Percentiles rank a stretch among this genome's conserved stretches.
Conservation (phyloP, 2,888 invertebrate genomes). For the Rhabditophanes sp. region DNA sequence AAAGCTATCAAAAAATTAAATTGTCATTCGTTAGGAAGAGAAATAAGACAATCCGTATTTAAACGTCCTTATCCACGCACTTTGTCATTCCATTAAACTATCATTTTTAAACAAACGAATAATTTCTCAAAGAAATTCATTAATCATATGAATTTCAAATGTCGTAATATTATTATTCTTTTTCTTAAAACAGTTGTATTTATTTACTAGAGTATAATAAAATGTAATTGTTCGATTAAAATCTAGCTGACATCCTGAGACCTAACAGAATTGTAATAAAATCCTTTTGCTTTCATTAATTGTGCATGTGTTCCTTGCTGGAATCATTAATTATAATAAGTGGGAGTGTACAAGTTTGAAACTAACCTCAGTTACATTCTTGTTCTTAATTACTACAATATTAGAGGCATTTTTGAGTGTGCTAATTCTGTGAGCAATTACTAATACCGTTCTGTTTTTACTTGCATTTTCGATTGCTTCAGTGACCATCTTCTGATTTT, state of each 20-base stretch:
- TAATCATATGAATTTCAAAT: too few relatives aligned
- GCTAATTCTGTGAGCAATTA: conserved; percentile 81
- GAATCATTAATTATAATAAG: conserved; percentile 6
- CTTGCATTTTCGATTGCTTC: conserved; percentile 68
- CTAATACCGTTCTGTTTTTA: conserved; percentile 68
- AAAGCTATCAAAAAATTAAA: conserved; percentile 39
- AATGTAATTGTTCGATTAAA: too few relatives aligned
- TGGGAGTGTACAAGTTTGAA: not conserved
- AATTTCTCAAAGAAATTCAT: too few relatives aligned
- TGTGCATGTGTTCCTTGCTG: conserved; percentile 56
- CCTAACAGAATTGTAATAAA: conserved; percentile 62
- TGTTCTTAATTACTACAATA: conserved; percentile 73
- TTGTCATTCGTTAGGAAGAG: conserved; percentile 37
- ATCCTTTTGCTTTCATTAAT: conserved; percentile 61
- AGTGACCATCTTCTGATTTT: too few relatives aligned
- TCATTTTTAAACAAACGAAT: too few relatives aligned
- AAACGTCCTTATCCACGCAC: too few relatives aligned
- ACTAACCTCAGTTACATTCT: conserved; percentile 63
- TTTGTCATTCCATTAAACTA: too few relatives aligned
- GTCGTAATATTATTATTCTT: too few relatives aligned
- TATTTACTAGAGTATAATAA: too few relatives aligned
- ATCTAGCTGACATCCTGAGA: conserved; percentile 5
- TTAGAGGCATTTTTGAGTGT: conserved; percentile 77
- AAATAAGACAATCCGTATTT: conserved; percentile 40
- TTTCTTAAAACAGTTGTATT: too few relatives aligned